phyloP scores from a whole-genome alignment of 2,113 vertebrate genomes.

The Anolis sagrei region DNA sequence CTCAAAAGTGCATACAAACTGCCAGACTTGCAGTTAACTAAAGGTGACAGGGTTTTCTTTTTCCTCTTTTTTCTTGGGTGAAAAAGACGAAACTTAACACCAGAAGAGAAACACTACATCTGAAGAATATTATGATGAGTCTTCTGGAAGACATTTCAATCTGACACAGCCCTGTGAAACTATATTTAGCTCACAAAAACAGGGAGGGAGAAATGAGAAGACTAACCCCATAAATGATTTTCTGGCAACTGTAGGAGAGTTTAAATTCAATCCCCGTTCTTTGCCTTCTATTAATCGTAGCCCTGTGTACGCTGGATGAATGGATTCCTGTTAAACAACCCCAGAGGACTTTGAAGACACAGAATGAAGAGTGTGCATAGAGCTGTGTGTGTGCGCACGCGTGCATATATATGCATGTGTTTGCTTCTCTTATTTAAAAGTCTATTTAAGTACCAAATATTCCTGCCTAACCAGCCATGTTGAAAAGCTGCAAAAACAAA shows the following conservation, averaged over 20 bases:
- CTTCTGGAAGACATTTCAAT: background rate
- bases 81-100: background rate
- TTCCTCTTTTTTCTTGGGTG: background rate
- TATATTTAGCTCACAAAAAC: background rate
- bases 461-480: background rate
- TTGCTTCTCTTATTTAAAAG: background rate
- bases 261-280: background rate
- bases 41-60: background rate
- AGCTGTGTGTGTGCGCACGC: background rate
- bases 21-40: background rate
- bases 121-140: background rate
- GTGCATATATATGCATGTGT: no score
- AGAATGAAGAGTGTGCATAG: no score
- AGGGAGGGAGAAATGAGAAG: no score
- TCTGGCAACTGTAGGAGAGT: background rate
- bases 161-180: background rate
- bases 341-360: background rate
- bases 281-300: background rate
- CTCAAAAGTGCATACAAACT: background rate
- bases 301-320: background rate
- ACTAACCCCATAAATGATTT: background rate
- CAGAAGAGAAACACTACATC: background rate
- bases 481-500: background rate
- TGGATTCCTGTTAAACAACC: conserved; percentile 2
- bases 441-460: background rate